Conservation (phyloP, 2,888 invertebrate genomes). For the Cerastoderma edule region DNA sequence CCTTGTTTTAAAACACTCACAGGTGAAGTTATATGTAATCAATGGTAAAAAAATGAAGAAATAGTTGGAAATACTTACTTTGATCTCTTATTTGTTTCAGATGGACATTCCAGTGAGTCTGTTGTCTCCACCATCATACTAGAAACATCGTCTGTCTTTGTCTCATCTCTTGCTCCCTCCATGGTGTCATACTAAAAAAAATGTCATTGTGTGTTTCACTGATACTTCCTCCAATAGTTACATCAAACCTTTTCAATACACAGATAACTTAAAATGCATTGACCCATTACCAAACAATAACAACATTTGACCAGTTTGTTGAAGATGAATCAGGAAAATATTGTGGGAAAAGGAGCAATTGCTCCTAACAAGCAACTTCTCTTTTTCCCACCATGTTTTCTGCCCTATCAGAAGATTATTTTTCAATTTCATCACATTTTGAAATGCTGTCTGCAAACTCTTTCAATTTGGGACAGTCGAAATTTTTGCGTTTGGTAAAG, state of each 20-base stretch:
- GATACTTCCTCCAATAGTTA: too few relatives aligned
- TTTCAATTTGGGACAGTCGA: too few relatives aligned
- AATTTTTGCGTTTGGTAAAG: too few relatives aligned
- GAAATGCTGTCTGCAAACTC: too few relatives aligned
- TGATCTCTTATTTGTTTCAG: constrained; percentile 5
- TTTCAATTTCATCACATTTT: too few relatives aligned
- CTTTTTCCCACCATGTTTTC: not conserved
- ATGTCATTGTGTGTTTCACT: not conserved
- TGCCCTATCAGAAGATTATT: too few relatives aligned
- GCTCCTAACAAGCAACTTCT: not conserved
- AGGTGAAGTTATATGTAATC: not conserved
- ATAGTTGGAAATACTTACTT: constrained; percentile 11
- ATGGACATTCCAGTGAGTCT: constrained; percentile 2
- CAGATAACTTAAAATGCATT: too few relatives aligned
- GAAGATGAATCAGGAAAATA: too few relatives aligned
- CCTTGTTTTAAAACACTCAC: too few relatives aligned
- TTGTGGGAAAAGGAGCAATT: not conserved
- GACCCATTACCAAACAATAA: too few relatives aligned
- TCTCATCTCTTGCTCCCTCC: constrained; percentile 1
- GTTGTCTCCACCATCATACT: constrained; percentile 23
- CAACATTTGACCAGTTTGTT: too few relatives aligned
- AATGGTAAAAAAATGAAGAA: not conserved
- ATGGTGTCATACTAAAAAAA: not conserved
- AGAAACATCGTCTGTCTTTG: constrained; percentile 11
- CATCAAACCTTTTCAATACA: too few relatives aligned